Percentiles rank a stretch among this genome's conserved stretches.
These are phyloP conservation scores for Potorous gilbertii DNA, from an alignment of 2,797 vertebrate genomes.

Conservation along the genomic window DNA sequence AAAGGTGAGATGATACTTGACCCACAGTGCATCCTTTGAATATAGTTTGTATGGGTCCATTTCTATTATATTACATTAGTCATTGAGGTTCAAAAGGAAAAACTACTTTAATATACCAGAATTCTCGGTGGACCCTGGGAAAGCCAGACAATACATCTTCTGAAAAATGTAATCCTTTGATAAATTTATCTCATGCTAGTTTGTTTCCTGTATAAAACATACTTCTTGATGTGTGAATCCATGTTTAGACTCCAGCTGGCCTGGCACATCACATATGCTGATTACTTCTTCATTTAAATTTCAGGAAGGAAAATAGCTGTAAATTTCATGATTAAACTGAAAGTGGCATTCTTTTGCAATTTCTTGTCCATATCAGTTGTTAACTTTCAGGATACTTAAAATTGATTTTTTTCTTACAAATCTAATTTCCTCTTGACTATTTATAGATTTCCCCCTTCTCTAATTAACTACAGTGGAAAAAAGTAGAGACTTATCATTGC, in stretches of 20 bases:
- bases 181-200: slow-evolving; percentile 68
- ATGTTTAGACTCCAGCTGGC: slow-evolving; percentile 44
- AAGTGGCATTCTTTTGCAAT: slow-evolving; percentile 63
- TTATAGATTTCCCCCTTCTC: slow-evolving; percentile 59
- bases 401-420: slow-evolving; percentile 57
- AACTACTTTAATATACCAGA: slow-evolving; percentile 74
- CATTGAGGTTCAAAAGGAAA: slow-evolving; percentile 71
- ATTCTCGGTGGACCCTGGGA: slow-evolving; percentile 53
- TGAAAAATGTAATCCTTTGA: slow-evolving; percentile 61
- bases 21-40: slow-evolving; percentile 59
- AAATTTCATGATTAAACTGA: slow-evolving; percentile 63
- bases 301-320: slow-evolving; percentile 58
- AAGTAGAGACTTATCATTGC: slow-evolving; percentile 10
- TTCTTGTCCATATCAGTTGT: slow-evolving; percentile 54
- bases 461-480: slow-evolving; percentile 21
- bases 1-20: slow-evolving; percentile 50
- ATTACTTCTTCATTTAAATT: slow-evolving; percentile 60
- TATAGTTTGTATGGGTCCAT: slow-evolving; percentile 67
- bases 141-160: slow-evolving; percentile 39
- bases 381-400: slow-evolving; percentile 54
- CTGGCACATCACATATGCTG: slow-evolving; percentile 20
- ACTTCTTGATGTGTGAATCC: slow-evolving; percentile 61
- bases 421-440: slow-evolving; percentile 55
- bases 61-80: slow-evolving; percentile 72
- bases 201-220: slow-evolving; percentile 63